phyloP scores from a whole-genome alignment of 2,113 vertebrate species.

The Bungarus multicinctus region DNA sequence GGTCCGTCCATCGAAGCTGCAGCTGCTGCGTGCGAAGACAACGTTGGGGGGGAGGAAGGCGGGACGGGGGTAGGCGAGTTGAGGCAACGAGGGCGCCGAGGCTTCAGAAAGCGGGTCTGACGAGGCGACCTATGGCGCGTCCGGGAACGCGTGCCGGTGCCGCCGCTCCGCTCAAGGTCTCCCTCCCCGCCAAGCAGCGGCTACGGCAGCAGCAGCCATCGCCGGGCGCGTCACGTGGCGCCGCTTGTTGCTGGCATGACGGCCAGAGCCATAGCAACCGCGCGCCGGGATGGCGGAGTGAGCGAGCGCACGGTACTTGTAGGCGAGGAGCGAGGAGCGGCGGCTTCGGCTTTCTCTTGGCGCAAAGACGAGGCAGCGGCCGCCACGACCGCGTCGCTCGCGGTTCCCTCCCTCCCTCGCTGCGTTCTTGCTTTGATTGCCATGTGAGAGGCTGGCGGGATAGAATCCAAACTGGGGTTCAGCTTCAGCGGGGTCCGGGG shows the following conservation, averaged over 20 bases:
- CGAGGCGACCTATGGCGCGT: neutral
- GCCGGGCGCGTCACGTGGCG: constrained; percentile 41
- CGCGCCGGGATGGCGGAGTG: neutral
- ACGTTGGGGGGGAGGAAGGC: neutral
- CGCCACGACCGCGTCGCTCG: too few species aligned
- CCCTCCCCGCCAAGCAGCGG: constrained; percentile 56
- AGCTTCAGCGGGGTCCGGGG: neutral
- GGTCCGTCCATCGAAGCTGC: neutral
- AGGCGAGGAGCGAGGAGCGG: neutral
- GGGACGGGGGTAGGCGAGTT: too few species aligned
- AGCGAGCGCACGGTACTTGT: neutral
- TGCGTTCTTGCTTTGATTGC: neutral
- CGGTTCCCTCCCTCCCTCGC: neutral
- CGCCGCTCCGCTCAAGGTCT: neutral
- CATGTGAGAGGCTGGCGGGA: neutral
- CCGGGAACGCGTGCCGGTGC: neutral
- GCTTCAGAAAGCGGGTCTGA: neutral
- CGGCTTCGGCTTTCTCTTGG: neutral
- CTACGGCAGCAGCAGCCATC: neutral
- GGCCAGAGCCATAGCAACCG: constrained; percentile 70
- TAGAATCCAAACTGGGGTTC: neutral
- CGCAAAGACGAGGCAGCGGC: neutral
- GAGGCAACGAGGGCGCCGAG: neutral
- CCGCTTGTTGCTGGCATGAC: constrained; percentile 67
- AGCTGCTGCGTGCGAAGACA: neutral